Conservation (phyloP, 1,140 invertebrate species). For the Palaemon carinicauda region DNA sequence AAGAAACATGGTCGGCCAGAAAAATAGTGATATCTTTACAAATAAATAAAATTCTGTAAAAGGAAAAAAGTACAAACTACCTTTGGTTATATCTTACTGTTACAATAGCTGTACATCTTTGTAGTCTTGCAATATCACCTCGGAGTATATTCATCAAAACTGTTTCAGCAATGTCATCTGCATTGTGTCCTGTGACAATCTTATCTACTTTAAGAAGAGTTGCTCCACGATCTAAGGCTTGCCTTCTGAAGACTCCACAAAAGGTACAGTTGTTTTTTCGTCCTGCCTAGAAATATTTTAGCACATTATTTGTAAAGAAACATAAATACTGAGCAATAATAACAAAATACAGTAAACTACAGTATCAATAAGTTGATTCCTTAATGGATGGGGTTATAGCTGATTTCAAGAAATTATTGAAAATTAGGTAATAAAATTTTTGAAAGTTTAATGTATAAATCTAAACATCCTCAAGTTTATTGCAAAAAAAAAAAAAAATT, state of each 20-base stretch:
- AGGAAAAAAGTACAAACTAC: slow-evolving; percentile 18
- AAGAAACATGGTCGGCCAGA: too few relatives aligned
- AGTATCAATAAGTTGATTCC: too few relatives aligned
- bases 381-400: too few relatives aligned
- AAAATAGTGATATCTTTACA: too few relatives aligned
- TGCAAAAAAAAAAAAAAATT: too few relatives aligned
- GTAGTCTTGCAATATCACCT: slow-evolving; percentile 93
- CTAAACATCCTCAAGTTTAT: too few relatives aligned
- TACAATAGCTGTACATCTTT: slow-evolving; percentile 79
- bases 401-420: too few relatives aligned
- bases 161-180: slow-evolving; percentile 99
- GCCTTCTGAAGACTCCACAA: slow-evolving; percentile 95
- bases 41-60: background rate
- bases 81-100: slow-evolving; percentile 47
- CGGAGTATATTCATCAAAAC: slow-evolving; percentile 97
- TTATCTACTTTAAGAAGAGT: slow-evolving; percentile 86
- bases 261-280: slow-evolving; percentile 99
- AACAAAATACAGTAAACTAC: too few relatives aligned
- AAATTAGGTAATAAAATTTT: too few relatives aligned
- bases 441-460: too few relatives aligned
- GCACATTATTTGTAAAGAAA: background rate
- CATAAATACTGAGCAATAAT: too few relatives aligned
- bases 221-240: slow-evolving; percentile 95
- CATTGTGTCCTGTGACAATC: slow-evolving; percentile 98
- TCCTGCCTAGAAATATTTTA: slow-evolving; percentile 77